phyloP scores from a whole-genome alignment of 2,113 vertebrate genomes.

The Trichechus manatus region DNA sequence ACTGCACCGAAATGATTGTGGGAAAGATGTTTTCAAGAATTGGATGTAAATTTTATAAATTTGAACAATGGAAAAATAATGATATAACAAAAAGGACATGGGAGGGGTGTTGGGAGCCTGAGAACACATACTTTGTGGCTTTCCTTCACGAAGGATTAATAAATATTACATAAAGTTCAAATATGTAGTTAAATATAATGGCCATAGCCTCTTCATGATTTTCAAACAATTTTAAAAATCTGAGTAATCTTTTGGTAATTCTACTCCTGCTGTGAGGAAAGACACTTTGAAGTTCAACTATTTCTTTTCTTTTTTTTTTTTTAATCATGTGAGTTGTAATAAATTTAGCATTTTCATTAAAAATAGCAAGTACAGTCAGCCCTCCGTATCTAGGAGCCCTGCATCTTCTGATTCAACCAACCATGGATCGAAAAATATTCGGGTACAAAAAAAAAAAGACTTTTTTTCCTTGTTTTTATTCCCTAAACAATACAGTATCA shows the following conservation, averaged over 20 bases:
- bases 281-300: neutral
- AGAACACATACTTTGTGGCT: neutral
- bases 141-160: neutral
- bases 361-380: neutral
- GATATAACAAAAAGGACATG: neutral
- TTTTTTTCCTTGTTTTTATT: too few relatives aligned
- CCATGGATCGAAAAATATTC: too few relatives aligned
- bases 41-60: neutral
- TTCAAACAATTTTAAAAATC: neutral
- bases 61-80: neutral
- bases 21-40: neutral
- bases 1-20: neutral
- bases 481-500: too few relatives aligned
- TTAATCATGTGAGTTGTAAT: neutral
- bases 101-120: neutral
- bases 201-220: neutral
- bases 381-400: too few relatives aligned
- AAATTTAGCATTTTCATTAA: neutral
- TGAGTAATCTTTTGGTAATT: neutral
- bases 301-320: slow-evolving; percentile 33
- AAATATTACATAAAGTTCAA: neutral
- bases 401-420: too few relatives aligned
- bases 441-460: too few relatives aligned
- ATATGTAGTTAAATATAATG: neutral
- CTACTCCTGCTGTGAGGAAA: neutral